A percentile compares a stretch with the other conserved stretches of the same genome.
Evolutionary conservation across 2,113 vertebrate species (phyloP).

Genomic region (Atractosteus spatula): DNA sequence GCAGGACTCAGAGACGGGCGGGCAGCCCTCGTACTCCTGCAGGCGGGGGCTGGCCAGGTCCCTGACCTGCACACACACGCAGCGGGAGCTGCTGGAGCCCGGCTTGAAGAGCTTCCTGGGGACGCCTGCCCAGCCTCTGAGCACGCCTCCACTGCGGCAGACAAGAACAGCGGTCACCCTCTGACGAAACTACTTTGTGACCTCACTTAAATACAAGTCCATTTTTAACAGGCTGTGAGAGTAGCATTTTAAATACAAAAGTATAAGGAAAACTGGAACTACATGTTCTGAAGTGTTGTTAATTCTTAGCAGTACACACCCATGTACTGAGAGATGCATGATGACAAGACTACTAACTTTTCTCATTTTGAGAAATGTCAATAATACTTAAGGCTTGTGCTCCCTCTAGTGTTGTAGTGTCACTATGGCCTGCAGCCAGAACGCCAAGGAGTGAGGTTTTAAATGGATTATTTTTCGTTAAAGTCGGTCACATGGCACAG

Average conservation of each 20-base stretch:
- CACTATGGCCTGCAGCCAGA: no score
- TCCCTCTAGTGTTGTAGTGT: neutral
- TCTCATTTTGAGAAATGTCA: no score
- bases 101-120: conserved; percentile 77
- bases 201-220: neutral
- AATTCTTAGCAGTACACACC: no score
- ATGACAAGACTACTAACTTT: no score
- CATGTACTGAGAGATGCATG: no score
- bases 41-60: conserved; percentile 69
- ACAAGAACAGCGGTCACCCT: conserved; percentile 18
- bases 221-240: neutral
- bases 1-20: conserved; percentile 63
- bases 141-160: conserved; percentile 76
- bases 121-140: conserved; percentile 78
- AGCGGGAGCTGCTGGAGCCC: conserved; percentile 58
- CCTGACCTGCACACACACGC: conserved; percentile 73
- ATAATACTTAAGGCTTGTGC: neutral
- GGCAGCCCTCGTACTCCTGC: conserved; percentile 72
- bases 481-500: no score
- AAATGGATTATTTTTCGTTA: no score
- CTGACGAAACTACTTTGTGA: neutral
- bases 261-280: no score
- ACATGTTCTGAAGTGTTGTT: no score
- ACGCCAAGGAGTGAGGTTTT: no score
- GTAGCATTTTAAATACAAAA: neutral